Evolutionary conservation across 2,113 vertebrate species (phyloP).

Genomic region (Caranx melampygus): DNA sequence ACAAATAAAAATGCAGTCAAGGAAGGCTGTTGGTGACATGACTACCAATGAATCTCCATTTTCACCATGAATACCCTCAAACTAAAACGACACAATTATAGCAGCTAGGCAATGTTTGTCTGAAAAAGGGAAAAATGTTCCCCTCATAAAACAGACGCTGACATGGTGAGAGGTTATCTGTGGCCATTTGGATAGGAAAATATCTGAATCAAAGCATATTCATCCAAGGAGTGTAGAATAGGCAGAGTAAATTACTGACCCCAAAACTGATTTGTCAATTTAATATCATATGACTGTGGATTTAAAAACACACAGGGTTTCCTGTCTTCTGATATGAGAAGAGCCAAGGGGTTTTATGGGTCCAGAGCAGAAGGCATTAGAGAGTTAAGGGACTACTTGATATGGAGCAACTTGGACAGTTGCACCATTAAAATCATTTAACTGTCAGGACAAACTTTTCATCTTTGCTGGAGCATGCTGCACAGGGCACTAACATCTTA

Average conservation of each 20-base stretch:
- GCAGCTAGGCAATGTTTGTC: slow-evolving; percentile 32
- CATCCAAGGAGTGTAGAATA: slow-evolving; percentile 13
- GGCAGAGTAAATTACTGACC: slow-evolving; percentile 25
- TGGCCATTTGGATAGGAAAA: slow-evolving; percentile 40
- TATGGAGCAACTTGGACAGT: slow-evolving; percentile 35
- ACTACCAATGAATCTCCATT: slow-evolving; percentile 48
- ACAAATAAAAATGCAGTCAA: slow-evolving; percentile 43
- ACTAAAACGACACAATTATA: slow-evolving; percentile 44
- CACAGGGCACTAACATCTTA: slow-evolving; percentile 17
- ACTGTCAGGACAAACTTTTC: slow-evolving; percentile 44
- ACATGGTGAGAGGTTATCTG: slow-evolving; percentile 60
- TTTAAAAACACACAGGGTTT: slow-evolving; percentile 29
- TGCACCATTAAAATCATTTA: slow-evolving; percentile 37
- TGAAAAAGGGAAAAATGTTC: slow-evolving; percentile 54
- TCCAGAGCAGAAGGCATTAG: slow-evolving; percentile 21
- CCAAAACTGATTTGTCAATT: slow-evolving; percentile 30
- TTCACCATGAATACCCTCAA: slow-evolving; percentile 53
- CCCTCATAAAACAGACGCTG: slow-evolving; percentile 55
- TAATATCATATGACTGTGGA: slow-evolving; percentile 38
- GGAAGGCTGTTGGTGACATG: slow-evolving; percentile 36
- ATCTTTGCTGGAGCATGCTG: slow-evolving; percentile 4
- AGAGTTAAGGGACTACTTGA: slow-evolving; percentile 21
- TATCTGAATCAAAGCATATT: slow-evolving; percentile 37
- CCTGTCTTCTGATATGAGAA: background rate
- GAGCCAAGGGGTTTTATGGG: slow-evolving; percentile 14